These are phyloP conservation scores for Lissonota sp. DNA, from an alignment of 2,888 invertebrate genomes.

Conservation along the genomic window DNA sequence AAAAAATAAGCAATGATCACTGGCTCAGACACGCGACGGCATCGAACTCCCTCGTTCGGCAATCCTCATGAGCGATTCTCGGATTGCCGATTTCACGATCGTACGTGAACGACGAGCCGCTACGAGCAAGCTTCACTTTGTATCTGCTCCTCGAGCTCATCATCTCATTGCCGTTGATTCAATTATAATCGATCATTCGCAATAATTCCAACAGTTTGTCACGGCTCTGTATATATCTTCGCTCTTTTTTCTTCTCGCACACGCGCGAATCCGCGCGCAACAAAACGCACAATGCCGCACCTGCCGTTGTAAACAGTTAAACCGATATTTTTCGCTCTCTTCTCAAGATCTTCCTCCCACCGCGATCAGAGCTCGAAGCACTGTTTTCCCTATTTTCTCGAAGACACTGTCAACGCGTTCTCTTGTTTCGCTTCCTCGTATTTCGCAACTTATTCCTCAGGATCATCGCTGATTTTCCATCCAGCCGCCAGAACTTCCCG, in stretches of 20 bases:
- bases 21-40: constrained; percentile 53
- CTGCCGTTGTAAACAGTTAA: not conserved
- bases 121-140: constrained; percentile 62
- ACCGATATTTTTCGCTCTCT: not conserved
- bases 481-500: constrained; percentile 8
- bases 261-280: constrained; percentile 49
- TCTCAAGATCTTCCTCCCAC: not conserved
- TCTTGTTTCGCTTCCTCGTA: constrained; percentile 18
- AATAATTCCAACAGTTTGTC: not conserved
- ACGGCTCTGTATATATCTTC: not conserved
- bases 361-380: constrained; percentile 37
- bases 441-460: constrained; percentile 30
- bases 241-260: not conserved
- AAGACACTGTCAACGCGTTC: constrained; percentile 58
- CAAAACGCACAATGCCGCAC: constrained; percentile 11
- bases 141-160: constrained; percentile 72
- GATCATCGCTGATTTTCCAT: constrained; percentile 30
- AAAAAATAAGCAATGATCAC: not conserved
- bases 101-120: constrained; percentile 52
- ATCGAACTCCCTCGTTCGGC: constrained; percentile 64
- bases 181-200: not conserved
- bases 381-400: constrained; percentile 5
- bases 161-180: constrained; percentile 66
- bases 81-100: constrained; percentile 25
- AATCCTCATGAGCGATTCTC: constrained; percentile 29